These are phyloP conservation scores for Cyrtonyx montezumae DNA, from an alignment of 2,113 vertebrate species.

Conservation along the genomic window DNA sequence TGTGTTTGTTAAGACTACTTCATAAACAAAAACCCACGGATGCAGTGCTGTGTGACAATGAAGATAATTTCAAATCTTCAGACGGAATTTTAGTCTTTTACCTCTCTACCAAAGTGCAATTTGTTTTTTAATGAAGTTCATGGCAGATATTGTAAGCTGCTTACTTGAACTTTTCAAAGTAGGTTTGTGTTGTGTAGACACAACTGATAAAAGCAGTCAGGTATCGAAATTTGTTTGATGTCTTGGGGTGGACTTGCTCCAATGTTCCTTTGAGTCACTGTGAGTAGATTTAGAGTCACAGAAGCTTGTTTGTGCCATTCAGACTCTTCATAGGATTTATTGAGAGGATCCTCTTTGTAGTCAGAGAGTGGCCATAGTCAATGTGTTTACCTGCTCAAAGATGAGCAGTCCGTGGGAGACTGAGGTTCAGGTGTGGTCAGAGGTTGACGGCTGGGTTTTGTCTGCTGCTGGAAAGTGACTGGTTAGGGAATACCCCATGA, in stretches of 20 bases:
- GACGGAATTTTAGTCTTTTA: background rate
- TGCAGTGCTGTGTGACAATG: background rate
- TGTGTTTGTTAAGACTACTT: background rate
- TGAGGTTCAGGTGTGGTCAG: fast-evolving
- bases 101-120: background rate
- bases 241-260: background rate
- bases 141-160: background rate
- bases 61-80: background rate
- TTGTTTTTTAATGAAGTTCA: background rate
- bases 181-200: background rate
- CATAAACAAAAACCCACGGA: background rate
- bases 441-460: background rate
- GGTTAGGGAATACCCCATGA: fast-evolving
- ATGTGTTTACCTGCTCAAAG: background rate
- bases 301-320: background rate
- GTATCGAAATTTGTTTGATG: background rate
- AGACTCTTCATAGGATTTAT: background rate
- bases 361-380: background rate
- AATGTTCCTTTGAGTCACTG: background rate
- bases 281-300: background rate
- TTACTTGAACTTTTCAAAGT: background rate
- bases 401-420: background rate
- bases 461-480: fast-evolving
- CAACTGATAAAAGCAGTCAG: background rate
- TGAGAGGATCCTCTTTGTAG: background rate